These are phyloP conservation scores for Eupithecia exiguata DNA, from an alignment of 2,888 invertebrate species.

Conservation along the genomic window DNA sequence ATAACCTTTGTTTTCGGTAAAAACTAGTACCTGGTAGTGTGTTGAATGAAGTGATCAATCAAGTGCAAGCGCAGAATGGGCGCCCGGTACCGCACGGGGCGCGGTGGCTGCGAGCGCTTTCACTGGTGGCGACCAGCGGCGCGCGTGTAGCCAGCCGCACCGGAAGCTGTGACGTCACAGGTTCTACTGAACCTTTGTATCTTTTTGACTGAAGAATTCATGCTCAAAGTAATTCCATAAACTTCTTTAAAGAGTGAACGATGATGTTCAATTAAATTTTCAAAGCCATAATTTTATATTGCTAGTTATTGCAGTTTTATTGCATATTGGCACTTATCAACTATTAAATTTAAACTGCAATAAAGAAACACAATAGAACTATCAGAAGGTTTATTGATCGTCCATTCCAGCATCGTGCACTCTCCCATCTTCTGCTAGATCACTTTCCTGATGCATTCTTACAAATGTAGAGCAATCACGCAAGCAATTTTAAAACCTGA, in stretches of 20 bases:
- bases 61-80: background rate
- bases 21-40: background rate
- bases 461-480: background rate
- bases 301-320: background rate
- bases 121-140: background rate
- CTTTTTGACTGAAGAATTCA: background rate
- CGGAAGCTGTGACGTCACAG: slow-evolving; percentile 7
- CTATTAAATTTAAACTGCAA: background rate
- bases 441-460: slow-evolving; percentile 11
- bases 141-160: background rate
- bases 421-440: background rate
- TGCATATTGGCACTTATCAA: background rate
- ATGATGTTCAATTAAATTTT: background rate
- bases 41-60: background rate
- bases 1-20: background rate
- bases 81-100: background rate
- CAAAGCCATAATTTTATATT: background rate
- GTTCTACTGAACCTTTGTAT: background rate
- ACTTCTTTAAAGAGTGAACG: background rate
- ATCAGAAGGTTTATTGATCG: slow-evolving; percentile 3
- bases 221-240: background rate
- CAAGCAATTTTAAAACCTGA: slow-evolving; percentile 14
- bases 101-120: slow-evolving; percentile 4
- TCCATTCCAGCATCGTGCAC: slow-evolving; percentile 1
- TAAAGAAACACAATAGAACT: background rate